Conservation (phyloP, 2,797 vertebrate genomes). For the Melanotaenia boesemani region DNA sequence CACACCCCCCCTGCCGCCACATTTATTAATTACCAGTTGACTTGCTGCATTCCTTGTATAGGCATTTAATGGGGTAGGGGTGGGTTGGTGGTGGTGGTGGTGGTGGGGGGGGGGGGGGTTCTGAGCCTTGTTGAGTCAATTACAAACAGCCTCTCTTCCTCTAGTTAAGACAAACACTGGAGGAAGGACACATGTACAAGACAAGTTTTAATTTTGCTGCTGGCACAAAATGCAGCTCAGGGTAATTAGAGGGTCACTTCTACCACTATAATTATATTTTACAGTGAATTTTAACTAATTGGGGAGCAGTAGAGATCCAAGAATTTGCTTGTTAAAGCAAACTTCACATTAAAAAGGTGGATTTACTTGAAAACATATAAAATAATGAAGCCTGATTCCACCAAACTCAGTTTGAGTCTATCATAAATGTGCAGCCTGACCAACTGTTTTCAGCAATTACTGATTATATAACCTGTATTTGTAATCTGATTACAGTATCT, state of each 20-base stretch:
- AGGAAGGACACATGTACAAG: constrained; percentile 68
- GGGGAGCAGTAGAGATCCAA: constrained; percentile 82
- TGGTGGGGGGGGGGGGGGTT: constrained; percentile 3
- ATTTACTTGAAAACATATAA: constrained; percentile 20
- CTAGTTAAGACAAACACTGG: constrained; percentile 67
- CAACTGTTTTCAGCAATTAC: constrained; percentile 34
- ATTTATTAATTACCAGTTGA: constrained; percentile 83
- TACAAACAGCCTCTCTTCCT: constrained; percentile 76
- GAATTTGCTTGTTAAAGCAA: constrained; percentile 35
- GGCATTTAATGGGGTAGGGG: constrained; percentile 59
- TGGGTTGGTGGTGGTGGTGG: neutral
- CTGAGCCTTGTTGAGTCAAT: constrained; percentile 79
- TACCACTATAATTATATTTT: constrained; percentile 89
- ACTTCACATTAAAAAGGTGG: constrained; percentile 8
- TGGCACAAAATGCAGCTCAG: constrained; percentile 87
- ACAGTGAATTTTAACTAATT: constrained; percentile 81
- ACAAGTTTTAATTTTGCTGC: constrained; percentile 84
- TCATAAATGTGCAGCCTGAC: constrained; percentile 7
- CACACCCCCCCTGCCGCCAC: constrained; percentile 78
- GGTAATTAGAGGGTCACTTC: constrained; percentile 86
- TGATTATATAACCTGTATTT: constrained; percentile 58
- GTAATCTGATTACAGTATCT: constrained; percentile 70
- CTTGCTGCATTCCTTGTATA: constrained; percentile 74
- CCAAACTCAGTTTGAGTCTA: constrained; percentile 4
- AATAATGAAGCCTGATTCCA: constrained; percentile 10